Evolutionary conservation across 2,888 invertebrate genomes (phyloP).

Genomic region (Fabriciana adippe): DNA sequence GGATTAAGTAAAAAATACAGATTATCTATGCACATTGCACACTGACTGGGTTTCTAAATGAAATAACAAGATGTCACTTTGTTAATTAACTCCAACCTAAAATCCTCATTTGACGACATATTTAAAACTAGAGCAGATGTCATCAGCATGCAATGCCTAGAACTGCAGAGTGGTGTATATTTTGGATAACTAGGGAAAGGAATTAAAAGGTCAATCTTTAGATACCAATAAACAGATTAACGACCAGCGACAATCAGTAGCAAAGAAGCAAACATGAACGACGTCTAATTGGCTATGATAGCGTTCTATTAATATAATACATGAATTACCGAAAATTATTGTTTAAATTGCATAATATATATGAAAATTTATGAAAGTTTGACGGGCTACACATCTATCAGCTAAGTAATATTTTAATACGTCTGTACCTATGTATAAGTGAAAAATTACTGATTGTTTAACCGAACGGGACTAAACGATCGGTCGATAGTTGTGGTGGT

Average conservation of each 20-base stretch:
- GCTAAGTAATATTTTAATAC: no score
- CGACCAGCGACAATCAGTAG: background rate
- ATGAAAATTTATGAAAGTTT: no score
- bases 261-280: no score
- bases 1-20: background rate
- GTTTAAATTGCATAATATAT: no score
- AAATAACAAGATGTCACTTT: slow-evolving; percentile 5
- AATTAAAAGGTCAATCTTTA: background rate
- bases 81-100: slow-evolving; percentile 21
- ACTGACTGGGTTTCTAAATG: background rate
- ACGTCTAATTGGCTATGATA: no score
- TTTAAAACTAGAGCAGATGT: slow-evolving; percentile 24
- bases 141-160: background rate
- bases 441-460: no score
- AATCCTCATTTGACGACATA: slow-evolving; percentile 24
- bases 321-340: no score
- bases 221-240: background rate
- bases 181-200: slow-evolving; percentile 16
- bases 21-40: background rate
- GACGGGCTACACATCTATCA: no score
- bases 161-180: background rate
- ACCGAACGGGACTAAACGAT: no score
- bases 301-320: no score
- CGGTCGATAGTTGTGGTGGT: no score
- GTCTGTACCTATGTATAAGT: no score